Base-by-base conservation (phyloP, 2,888 invertebrate genomes). In the Notodonta ziczac region DNA sequence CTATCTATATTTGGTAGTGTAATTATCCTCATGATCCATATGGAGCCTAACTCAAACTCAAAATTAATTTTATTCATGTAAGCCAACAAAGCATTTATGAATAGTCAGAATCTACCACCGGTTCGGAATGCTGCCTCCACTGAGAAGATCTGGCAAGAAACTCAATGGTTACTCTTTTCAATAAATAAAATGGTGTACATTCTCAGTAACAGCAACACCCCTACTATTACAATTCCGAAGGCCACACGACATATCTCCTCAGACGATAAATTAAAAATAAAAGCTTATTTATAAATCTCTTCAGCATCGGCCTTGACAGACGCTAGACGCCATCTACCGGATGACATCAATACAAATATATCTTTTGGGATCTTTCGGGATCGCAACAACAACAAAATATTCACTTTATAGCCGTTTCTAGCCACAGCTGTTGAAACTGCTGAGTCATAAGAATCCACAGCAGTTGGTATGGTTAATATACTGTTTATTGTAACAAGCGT, bases 221-320 rank as follows among this genome's bases (percentile, higher is more conserved):
- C 5, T 35, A 35, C 35, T 35, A 35, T 40, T 4, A 61, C 40
- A 50, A 50, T 16, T 58, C 9, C n/a, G 5, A 16, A 50, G 14
- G 50, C 50, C 16, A 16, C 16, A 16, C 8, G 16, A 16, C 14
- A 50, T 50, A 10, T 16, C 16, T 16, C 50, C 9, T 16, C 16
- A n/a, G 52, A 57, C 54, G 59, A 63, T 64, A 56, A 61, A 68
- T 59, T 63, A 58, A 69, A 74, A 59, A 50, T 59, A 63, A 59
- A 57, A 51, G 58, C 62, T 60, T 71, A 73, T 67, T 74, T 74
- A 46, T 65, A 65, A 51, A 58, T 2, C 32, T 57, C 50, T 60
- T 63, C 62, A 64, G 59, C 50, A 56, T 58, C 73, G 66, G 67
- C 77, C 79, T 77, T 77, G 79, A 71, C 63, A 69, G 63, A 73